Percentiles rank a stretch among this genome's conserved stretches.
These are phyloP conservation scores for Eristalinus sepulchralis DNA, from an alignment of 2,888 invertebrate genomes.

Conservation along the genomic window DNA sequence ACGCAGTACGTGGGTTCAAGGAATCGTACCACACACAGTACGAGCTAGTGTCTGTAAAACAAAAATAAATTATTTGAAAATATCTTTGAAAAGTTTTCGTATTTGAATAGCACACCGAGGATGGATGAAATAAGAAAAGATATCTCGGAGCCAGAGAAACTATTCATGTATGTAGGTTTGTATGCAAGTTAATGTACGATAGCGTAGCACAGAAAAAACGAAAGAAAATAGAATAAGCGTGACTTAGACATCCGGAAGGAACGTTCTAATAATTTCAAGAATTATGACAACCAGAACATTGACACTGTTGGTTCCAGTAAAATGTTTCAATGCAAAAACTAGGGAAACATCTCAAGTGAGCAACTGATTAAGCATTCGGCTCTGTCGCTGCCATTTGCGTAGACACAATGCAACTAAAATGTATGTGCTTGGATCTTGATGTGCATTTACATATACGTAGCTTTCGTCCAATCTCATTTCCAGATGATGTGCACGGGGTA, in stretches of 20 bases:
- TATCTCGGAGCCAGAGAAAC: slow-evolving; percentile 50
- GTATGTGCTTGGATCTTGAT: slow-evolving; percentile 1
- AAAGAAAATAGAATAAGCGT: slow-evolving; percentile 16
- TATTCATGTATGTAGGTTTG: not conserved
- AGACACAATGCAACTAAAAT: not conserved
- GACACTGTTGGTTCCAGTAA: not conserved
- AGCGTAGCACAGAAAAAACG: not conserved
- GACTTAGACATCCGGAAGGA: slow-evolving; percentile 26
- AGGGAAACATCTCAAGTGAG: slow-evolving; percentile 6
- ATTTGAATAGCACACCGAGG: slow-evolving; percentile 43
- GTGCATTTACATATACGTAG: slow-evolving; percentile 8
- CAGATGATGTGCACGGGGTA: slow-evolving; percentile 8
- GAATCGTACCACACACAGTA: not conserved
- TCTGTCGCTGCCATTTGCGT: slow-evolving; percentile 8
- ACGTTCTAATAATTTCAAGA: slow-evolving; percentile 47
- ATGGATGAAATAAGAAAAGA: slow-evolving; percentile 27
- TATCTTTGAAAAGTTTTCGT: slow-evolving; percentile 60
- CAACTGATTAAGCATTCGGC: not conserved
- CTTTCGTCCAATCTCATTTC: slow-evolving; percentile 16
- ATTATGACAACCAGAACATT: slow-evolving; percentile 49
- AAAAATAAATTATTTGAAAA: slow-evolving; percentile 59
- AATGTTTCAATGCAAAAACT: not conserved
- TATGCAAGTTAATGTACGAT: not conserved
- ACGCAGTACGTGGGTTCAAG: not conserved
- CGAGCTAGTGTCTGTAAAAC: slow-evolving; percentile 22